Base-by-base conservation (phyloP, 1,140 invertebrate genomes). In the Probaryconus sp. region DNA sequence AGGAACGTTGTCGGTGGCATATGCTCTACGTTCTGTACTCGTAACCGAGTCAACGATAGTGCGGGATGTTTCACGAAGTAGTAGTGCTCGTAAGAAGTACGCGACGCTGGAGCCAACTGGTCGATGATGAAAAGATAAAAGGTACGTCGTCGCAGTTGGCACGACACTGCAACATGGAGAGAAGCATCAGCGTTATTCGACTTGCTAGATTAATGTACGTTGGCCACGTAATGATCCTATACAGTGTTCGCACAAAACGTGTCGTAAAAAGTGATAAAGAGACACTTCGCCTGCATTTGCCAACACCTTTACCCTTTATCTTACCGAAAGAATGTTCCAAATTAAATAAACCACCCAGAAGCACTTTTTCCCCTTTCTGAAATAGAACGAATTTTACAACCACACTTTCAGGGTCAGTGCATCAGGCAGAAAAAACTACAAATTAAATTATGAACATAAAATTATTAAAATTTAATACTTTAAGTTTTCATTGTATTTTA, bases 111-210 rank as follows among this genome's bases (percentile, higher is more conserved):
- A n/a, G 28, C 55, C 65, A 70, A 56, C 65, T 70, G 65, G 65
- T 51, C 65, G 48, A 70, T 55, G 65, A 70, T 47, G 56, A 21
- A 70, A 70, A 70, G 65, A 70, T 70, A 70, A 70, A 53, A 58
- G 55, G 40, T 31, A 55, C 38, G 55, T n/a, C n/a, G 56, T 63
- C 67, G 47, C 56, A 63, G 56, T 63, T 70, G 67, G 56, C 48
- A 45, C 56, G 33, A 11, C 21, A 35, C 50, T 53, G 48, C 48
- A 42, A 42, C 24, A 38, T 28, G 65, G 51, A 47, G n/a, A n/a
- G n/a, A n/a, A n/a, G n/a, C n/a, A n/a, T n/a, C n/a, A n/a, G 13
- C 55, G 55, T 53, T 50, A 53, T 69, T 50, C 51, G 17, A 51
- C 58, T 18, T 16, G 43, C 24, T 43, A 51, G 63, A 67, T 67